Conservation (phyloP, 2,888 invertebrate genomes). For the Camponotus fellah region DNA sequence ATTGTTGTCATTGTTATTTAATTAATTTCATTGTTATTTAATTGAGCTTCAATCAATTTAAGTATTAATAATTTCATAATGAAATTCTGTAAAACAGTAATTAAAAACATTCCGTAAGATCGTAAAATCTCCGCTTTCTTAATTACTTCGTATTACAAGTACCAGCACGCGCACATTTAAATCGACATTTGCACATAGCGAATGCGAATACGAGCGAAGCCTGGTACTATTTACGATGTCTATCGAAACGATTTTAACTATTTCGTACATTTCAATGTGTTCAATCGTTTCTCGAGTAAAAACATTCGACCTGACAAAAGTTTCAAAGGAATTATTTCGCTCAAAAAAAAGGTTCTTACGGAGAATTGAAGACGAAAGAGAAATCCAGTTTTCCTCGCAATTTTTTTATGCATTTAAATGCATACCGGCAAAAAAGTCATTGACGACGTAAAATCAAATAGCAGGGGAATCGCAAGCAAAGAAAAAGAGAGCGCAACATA, state of each 20-base stretch:
- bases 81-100: conserved; percentile 18
- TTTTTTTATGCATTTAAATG: conserved; percentile 40
- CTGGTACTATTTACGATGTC: conserved; percentile 39
- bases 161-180: conserved; percentile 7
- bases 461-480: neutral
- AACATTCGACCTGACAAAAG: conserved; percentile 57
- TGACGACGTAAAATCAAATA: conserved; percentile 36
- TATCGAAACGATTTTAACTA: conserved; percentile 38
- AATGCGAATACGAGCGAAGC: conserved; percentile 27
- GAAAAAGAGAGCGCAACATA: conserved; percentile 15
- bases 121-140: conserved; percentile 28
- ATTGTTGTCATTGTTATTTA: neutral
- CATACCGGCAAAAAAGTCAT: conserved; percentile 46
- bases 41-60: neutral
- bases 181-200: conserved; percentile 32
- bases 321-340: conserved; percentile 37
- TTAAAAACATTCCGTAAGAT: conserved; percentile 14
- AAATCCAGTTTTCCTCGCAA: conserved; percentile 44
- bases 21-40: neutral
- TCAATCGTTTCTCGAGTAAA: conserved; percentile 59
- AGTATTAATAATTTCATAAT: conserved; percentile 11
- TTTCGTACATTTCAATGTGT: conserved; percentile 13
- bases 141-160: conserved; percentile 33
- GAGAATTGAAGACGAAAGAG: neutral
- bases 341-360: conserved; percentile 21